A percentile compares a stretch with the other conserved stretches of the same genome.
Conservation (phyloP, 2,888 invertebrate genomes). For the Eupeodes latifasciatus region DNA sequence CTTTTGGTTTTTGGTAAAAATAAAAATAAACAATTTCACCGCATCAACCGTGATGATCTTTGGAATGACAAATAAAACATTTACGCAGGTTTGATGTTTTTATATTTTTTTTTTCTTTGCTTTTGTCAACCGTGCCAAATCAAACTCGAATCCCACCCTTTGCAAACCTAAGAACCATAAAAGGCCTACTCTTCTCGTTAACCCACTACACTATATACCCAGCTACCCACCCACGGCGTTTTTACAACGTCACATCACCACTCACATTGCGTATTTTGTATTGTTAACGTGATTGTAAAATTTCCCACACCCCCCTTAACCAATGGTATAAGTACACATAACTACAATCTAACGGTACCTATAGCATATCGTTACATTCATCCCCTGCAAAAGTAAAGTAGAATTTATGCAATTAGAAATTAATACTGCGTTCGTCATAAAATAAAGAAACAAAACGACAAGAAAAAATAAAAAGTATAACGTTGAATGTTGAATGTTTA, state of each 20-base stretch:
- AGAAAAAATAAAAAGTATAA: conserved; percentile 41
- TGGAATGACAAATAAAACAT: conserved; percentile 75
- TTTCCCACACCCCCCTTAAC: conserved; percentile 12
- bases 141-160: conserved; percentile 27
- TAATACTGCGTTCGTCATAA: conserved; percentile 75
- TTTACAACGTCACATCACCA: conserved; percentile 66
- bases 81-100: conserved; percentile 74
- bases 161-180: not conserved
- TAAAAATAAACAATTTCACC: conserved; percentile 71
- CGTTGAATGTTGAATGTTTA: conserved; percentile 65
- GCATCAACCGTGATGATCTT: conserved; percentile 66
- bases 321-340: conserved; percentile 38
- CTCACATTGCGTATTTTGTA: conserved; percentile 39
- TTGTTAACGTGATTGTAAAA: conserved; percentile 69
- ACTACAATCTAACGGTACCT: conserved; percentile 25
- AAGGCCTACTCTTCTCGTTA: conserved; percentile 7
- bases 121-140: conserved; percentile 64
- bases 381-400: conserved; percentile 41
- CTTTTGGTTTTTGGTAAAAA: conserved; percentile 24
- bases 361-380: conserved; percentile 26
- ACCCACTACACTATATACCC: not conserved
- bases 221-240: conserved; percentile 28
- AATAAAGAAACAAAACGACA: conserved; percentile 17
- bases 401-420: conserved; percentile 76
- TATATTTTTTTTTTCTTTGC: conserved; percentile 47